Base-by-base conservation (phyloP, 2,888 invertebrate species). In the Eledona agricola region DNA sequence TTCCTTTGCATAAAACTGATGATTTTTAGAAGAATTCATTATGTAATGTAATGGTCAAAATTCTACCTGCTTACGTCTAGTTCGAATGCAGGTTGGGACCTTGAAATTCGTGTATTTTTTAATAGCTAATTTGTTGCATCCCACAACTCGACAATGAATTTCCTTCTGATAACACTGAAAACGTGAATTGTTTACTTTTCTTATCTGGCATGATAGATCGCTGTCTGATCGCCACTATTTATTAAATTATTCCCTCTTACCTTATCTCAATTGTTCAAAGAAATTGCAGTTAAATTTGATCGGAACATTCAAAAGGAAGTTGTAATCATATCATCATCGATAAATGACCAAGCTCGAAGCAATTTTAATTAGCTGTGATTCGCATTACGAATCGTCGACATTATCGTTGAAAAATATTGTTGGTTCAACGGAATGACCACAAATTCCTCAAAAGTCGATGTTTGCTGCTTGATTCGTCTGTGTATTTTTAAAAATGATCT, bases 241-340 rank as follows among this genome's bases (percentile, higher is more conserved):
- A n/a, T n/a, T n/a, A n/a, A n/a, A n/a, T n/a, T n/a, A n/a, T n/a
- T n/a, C n/a, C n/a, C n/a, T n/a, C n/a, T n/a, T n/a, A n/a, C n/a
- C n/a, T n/a, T n/a, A n/a, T n/a, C n/a, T n/a, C n/a, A n/a, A n/a
- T n/a, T n/a, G n/a, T n/a, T n/a, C n/a, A n/a, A n/a, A n/a, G n/a
- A n/a, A 37, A 37, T 37, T 22, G 29, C n/a, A n/a, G n/a, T n/a
- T n/a, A 42, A 22, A 16, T 25, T 17, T 31, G 12, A 4, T 29
- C 31, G 5, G 10, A 31, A 42, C 11, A 7, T 28, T 3, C 12
- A 6, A 20, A 22, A 43, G 31, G 26, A 49, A 42, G 34, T 23
- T 28, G 47, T 43, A 49, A 49, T 43, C 15, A 34, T 49, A 31
- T 3, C 22, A 37, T 43, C 43, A 54, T 37, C 11, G 50, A 50